Percentiles rank a stretch among this genome's conserved stretches.
Conservation (phyloP, 92 coral and sea anemone genomes). For the Phenganax marumi region DNA sequence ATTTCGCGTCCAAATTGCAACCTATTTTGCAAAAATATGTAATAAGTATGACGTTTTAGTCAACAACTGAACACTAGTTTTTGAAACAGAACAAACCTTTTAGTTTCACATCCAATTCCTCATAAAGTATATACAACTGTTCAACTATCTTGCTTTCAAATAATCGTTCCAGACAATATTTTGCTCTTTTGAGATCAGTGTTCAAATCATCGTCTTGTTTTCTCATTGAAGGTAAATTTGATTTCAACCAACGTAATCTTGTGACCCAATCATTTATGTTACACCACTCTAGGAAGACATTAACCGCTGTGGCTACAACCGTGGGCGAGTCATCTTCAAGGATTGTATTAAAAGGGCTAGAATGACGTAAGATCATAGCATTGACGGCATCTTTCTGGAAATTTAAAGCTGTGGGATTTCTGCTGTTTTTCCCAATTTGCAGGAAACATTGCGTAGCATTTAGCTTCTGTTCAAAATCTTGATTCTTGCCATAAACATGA, state of each 20-base stretch:
- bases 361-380: slow-evolving; percentile 66
- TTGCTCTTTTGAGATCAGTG: not conserved
- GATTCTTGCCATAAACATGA: slow-evolving; percentile 80
- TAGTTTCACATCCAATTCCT: not conserved
- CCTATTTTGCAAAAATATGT: slow-evolving; percentile 4
- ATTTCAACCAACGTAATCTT: slow-evolving; percentile 55
- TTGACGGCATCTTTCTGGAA: slow-evolving; percentile 63
- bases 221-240: not conserved
- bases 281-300: slow-evolving; percentile 74
- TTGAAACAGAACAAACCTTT: not conserved
- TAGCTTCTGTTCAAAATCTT: slow-evolving; percentile 13
- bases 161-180: not conserved
- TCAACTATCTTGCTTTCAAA: not conserved
- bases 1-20: not conserved
- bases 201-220: not conserved
- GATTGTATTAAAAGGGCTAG: slow-evolving; percentile 62
- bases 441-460: not conserved
- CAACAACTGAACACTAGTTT: not conserved
- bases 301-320: slow-evolving; percentile 57
- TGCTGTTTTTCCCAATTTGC: not conserved
- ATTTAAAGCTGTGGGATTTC: slow-evolving; percentile 59
- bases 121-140: not conserved
- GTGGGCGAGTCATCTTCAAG: slow-evolving; percentile 51
- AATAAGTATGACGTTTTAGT: not conserved
- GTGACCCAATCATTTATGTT: slow-evolving; percentile 71